Conservation (phyloP, 2,113 vertebrate species). For the Mus pahari region DNA sequence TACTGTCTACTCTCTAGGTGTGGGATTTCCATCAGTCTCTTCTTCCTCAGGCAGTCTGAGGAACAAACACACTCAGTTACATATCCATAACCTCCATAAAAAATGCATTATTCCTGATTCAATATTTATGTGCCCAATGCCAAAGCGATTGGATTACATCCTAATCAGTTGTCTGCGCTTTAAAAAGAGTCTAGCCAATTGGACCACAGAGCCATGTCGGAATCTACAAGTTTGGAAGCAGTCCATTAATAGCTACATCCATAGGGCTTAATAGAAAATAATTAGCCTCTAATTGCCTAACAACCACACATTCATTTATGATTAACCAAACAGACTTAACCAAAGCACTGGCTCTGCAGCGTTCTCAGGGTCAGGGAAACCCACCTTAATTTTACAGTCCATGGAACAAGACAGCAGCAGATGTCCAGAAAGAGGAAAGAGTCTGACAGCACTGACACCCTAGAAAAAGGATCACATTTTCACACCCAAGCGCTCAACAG, state of each 20-base stretch:
- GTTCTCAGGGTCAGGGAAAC: conserved; percentile 50
- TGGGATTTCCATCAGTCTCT: background rate
- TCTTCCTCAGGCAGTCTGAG: background rate
- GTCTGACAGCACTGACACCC: conserved; percentile 97
- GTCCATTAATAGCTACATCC: conserved; percentile 53
- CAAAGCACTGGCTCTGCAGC: background rate
- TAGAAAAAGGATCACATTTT: conserved; percentile 78
- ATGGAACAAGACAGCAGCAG: conserved; percentile 96
- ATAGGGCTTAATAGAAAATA: conserved; percentile 54
- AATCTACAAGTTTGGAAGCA: conserved; percentile 56
- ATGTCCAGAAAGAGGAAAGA: conserved; percentile 97
- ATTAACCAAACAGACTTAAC: conserved; percentile 45
- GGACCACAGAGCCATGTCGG: conserved; percentile 38
- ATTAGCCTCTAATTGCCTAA: conserved; percentile 56
- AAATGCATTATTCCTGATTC: conserved; percentile 65
- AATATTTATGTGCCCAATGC: conserved; percentile 57
- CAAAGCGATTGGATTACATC: conserved; percentile 46
- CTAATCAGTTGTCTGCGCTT: conserved; percentile 57
- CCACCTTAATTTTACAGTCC: conserved; percentile 99
- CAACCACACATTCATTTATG: conserved; percentile 62
- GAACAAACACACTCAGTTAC: conserved; percentile 50
- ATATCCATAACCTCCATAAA: conserved; percentile 48
- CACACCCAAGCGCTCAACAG: background rate
- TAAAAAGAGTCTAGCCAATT: background rate
- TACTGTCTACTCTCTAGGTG: background rate